Conservation (phyloP, 1,140 invertebrate genomes). For the Drosophila tsacasi region DNA sequence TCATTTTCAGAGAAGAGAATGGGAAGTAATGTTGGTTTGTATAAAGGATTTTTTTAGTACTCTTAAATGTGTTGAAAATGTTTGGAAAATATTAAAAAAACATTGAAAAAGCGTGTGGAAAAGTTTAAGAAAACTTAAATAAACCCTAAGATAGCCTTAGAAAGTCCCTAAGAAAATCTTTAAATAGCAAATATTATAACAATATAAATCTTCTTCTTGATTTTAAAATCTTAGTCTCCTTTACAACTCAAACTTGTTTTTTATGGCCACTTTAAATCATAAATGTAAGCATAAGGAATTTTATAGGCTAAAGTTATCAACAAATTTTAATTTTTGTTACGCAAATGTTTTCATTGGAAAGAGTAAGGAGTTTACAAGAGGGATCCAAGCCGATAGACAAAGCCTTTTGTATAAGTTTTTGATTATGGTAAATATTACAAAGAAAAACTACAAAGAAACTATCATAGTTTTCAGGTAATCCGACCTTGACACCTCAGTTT, state of each 20-base stretch:
- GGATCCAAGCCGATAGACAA: not conserved
- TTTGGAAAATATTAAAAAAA: not conserved
- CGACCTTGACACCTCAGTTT: slow-evolving; percentile 13
- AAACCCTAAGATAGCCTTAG: not conserved
- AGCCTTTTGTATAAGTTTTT: not conserved
- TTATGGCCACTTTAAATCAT: not conserved
- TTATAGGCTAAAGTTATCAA: not conserved
- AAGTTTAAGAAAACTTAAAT: not conserved
- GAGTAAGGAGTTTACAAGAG: not conserved
- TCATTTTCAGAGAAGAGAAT: not conserved
- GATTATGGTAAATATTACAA: slow-evolving; percentile 2
- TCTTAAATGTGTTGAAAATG: not conserved
- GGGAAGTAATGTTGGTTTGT: not conserved
- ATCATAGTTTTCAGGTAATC: slow-evolving; percentile 1
- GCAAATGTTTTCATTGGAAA: slow-evolving; percentile 4
- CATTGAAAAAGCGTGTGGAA: not conserved
- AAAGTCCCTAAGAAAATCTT: not conserved
- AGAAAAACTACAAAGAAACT: not conserved
- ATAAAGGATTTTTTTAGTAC: not conserved
- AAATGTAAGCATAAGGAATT: not conserved
- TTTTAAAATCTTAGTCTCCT: not conserved
- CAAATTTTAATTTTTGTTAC: not conserved
- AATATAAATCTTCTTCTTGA: no score
- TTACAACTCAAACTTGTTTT: not conserved
- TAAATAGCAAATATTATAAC: not conserved